phyloP scores from a whole-genome alignment of 2,888 invertebrate species.

The Drosophila neonasuta region DNA sequence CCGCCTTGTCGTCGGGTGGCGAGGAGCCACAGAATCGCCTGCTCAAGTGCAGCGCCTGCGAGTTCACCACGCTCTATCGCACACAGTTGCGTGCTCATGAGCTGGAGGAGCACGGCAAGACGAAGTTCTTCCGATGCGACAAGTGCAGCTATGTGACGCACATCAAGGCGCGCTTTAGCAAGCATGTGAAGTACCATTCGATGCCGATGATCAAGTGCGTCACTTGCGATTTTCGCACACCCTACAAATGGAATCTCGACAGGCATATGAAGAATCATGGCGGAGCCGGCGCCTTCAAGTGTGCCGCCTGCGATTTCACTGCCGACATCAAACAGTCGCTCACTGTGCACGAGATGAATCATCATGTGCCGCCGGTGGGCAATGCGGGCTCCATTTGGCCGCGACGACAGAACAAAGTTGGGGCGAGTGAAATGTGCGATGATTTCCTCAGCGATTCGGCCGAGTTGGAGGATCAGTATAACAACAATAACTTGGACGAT shows the following conservation, averaged over 20 bases:
- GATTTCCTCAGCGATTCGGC: conserved; percentile 81
- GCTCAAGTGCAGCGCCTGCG: conserved; percentile 86
- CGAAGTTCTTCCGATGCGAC: conserved; percentile 91
- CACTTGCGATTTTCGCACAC: conserved; percentile 95
- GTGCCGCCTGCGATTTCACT: conserved; percentile 94
- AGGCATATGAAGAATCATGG: conserved; percentile 96
- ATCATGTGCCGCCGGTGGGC: conserved; percentile 91
- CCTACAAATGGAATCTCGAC: conserved; percentile 96
- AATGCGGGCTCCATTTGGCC: conserved; percentile 84
- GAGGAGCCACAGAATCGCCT: conserved; percentile 80
- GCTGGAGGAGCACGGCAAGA: conserved; percentile 89
- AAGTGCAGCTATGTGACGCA: conserved; percentile 96
- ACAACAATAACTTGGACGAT: conserved; percentile 80
- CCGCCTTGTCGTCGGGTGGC: conserved; percentile 49
- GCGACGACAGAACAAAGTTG: conserved; percentile 88
- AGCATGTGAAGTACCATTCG: conserved; percentile 96
- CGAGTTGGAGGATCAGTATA: conserved; percentile 79
- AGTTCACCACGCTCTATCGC: conserved; percentile 86
- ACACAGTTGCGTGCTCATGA: conserved; percentile 88
- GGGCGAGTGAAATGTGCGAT: conserved; percentile 84
- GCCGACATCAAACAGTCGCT: conserved; percentile 95
- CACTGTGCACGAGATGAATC: conserved; percentile 95
- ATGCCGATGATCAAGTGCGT: conserved; percentile 97
- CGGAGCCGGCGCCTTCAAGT: conserved; percentile 92
- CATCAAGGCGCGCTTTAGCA: conserved; percentile 93